Base-by-base conservation (phyloP, 2,113 vertebrate genomes). In the Silurus glanis region DNA sequence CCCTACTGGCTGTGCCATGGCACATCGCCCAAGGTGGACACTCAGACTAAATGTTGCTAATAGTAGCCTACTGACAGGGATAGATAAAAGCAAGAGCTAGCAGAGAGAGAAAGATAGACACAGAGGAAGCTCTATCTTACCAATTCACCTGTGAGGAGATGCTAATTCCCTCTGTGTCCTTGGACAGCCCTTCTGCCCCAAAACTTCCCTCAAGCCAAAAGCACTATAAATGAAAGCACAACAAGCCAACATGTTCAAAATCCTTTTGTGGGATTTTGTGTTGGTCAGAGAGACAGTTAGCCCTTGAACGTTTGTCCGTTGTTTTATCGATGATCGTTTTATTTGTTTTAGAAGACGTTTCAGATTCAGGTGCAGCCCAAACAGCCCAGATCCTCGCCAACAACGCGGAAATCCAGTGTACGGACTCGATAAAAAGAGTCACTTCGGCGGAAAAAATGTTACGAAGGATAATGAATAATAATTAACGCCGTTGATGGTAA, bases 71-170 rank as follows among this genome's bases (percentile, higher is more conserved):
- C 85, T 83, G 85, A 86, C 83, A 59, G 66, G 37, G 23, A 13
- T 49, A 76, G 82, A 80, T 81, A 84, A 84, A 84, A 49, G 85
- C 19, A 80, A 28, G 28, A 49, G 61, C 69, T 75, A 71, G 66
- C 55, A 72, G 49, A 56, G n/a, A 64, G 62, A 64, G 80, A 14
- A 59, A 21, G 80, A 83, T 19, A 59, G 67, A 83, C 10, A 25
- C 51, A 28, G n/a, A 56, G n/a, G 3, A 58, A 49, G 56, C 56
- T 51, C 62, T 75, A 86, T 86, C 85, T 75, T 25, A 6, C 58
- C 25, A 75, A 59, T 86, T 62, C 69, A 86, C 85, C 80, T 86
- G 80, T 76, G 69, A 80, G 53, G 58, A 85, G 84, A 85, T 69
- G 75, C 28, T 80, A 85, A 85, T 85, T 80, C 84, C 62, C 51